Base-by-base conservation (phyloP, 2,113 vertebrate species). In the Lepus timidus region DNA sequence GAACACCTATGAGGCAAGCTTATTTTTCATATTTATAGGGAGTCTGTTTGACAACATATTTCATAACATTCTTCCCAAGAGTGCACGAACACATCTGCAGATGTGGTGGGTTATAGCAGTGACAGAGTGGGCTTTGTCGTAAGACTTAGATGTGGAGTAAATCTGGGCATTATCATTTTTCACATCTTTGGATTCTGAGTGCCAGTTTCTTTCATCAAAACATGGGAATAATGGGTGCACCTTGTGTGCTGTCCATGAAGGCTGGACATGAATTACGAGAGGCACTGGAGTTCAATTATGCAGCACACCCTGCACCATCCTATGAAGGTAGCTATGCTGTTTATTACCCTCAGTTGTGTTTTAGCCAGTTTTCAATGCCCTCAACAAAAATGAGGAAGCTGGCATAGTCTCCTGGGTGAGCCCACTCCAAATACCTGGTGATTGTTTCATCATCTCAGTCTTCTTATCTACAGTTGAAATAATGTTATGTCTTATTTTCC, bases 341-440 rank as follows among this genome's bases (percentile, higher is more conserved):
- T 64, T 90, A 67, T 68, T 74, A 44, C 31, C 58, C 14, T 17
- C 78, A 91, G 7, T 20, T 75, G 49, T 55, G 68, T 79, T 36
- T 81, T n/a, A 67, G 90, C 61, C 31, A 70, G 49, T 88, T 87
- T 91, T 71, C 49, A 20, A 29, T 85, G 85, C 51, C 51, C 25
- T 75, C 12, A 23, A 36, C 5, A 95, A 93, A 95, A 94, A 93
- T 39, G 88, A 96, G 96, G 92, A 96, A 93, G 52, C 88, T 94
- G 94, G 67, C 89, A 88, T 22, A 68, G 70, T 49, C n/a, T 13
- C 49, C 27, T 25, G 51, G 10, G 61, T 70, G 27, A 95, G 52
- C 64, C 88, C 31, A 81, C 25, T 89, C n/a, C 39, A 93, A 85
- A 83, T 85, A 92, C 68, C 71, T 96, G 85, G 39, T 27, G 58